These are phyloP conservation scores for Lepidurus arcticus DNA, from an alignment of 1,140 invertebrate species.

Conservation along the genomic window DNA sequence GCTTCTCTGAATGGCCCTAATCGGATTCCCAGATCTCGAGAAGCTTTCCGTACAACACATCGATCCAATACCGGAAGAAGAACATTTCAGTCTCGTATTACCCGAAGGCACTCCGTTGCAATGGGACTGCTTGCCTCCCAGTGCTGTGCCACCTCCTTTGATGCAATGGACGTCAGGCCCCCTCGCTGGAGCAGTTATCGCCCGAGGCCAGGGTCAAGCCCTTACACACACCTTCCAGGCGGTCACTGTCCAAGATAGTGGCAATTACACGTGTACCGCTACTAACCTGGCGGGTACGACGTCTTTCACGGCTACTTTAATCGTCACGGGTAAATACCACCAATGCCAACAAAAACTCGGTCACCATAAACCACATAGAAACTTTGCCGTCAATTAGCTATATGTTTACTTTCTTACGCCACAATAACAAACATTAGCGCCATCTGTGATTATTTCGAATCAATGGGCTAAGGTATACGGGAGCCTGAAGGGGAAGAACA, in stretches of 20 bases:
- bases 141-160: slow-evolving; percentile 10
- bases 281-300: slow-evolving; percentile 8
- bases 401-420: too few relatives aligned
- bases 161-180: slow-evolving; percentile 29
- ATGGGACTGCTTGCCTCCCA: slow-evolving; percentile 26
- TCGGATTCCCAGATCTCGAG: slow-evolving; percentile 13
- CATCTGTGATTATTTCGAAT: too few relatives aligned
- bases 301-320: slow-evolving; percentile 12
- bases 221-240: slow-evolving; percentile 11
- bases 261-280: slow-evolving; percentile 31
- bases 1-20: neutral
- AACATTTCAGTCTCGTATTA: slow-evolving; percentile 11
- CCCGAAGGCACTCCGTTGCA: slow-evolving; percentile 29
- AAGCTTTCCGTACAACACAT: slow-evolving; percentile 17
- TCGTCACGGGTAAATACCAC: slow-evolving; percentile 28
- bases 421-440: too few relatives aligned
- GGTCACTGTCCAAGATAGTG: slow-evolving; percentile 24
- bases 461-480: too few relatives aligned
- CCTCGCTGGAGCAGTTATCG: slow-evolving; percentile 10
- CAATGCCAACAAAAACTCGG: too few relatives aligned
- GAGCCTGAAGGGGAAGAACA: too few relatives aligned
- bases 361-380: too few relatives aligned
- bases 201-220: neutral
- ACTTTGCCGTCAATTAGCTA: too few relatives aligned
- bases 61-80: slow-evolving; percentile 20